Conservation (phyloP, 2,797 vertebrate genomes). For the Hydrocynus forskahlii region DNA sequence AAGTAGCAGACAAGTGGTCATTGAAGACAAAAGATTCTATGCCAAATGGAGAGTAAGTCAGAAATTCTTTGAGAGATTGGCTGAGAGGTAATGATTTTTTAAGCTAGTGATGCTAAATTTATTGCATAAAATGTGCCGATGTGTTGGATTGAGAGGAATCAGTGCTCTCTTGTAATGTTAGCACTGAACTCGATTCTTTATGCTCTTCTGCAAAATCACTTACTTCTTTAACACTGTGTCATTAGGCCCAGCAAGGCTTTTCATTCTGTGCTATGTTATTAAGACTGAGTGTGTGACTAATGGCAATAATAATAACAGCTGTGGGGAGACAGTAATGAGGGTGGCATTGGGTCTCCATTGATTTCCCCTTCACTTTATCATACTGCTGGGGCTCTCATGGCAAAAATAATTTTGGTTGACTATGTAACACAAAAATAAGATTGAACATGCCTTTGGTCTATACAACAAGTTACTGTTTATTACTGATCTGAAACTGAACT, state of each 20-base stretch:
- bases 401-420: background rate
- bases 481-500: background rate
- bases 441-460: background rate
- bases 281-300: conserved; percentile 38
- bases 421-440: background rate
- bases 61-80: background rate
- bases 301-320: conserved; percentile 62
- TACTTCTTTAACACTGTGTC: conserved; percentile 29
- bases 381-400: background rate
- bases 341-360: conserved; percentile 53
- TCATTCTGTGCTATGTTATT: conserved; percentile 34
- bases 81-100: background rate
- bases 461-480: background rate
- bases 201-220: background rate
- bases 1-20: background rate
- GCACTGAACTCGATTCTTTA: background rate
- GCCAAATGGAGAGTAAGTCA: too few species aligned
- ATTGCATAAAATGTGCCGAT: background rate
- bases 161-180: background rate
- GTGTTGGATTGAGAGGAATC: background rate
- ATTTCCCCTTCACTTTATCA: conserved; percentile 47
- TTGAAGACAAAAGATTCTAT: background rate
- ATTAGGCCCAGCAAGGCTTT: conserved; percentile 34
- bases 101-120: background rate
- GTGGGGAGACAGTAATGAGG: conserved; percentile 63